Conservation (phyloP, 2,797 vertebrate genomes). For the Xyrichtys novacula region DNA sequence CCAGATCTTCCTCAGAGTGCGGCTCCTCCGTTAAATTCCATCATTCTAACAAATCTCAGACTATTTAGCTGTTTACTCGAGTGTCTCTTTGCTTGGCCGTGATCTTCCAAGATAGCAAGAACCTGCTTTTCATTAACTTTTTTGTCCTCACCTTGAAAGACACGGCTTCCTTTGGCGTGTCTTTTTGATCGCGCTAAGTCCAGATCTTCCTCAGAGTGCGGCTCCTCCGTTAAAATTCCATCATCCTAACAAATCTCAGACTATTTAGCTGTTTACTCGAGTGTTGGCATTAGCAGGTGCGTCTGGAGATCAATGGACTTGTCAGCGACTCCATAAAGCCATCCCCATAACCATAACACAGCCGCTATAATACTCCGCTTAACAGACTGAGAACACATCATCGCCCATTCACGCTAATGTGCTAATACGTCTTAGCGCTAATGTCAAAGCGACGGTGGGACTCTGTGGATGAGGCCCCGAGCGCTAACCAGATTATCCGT, state of each 20-base stretch:
- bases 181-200: constrained; percentile 38
- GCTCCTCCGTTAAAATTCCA: constrained; percentile 4
- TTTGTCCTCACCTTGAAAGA: neutral
- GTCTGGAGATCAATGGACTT: constrained; percentile 74
- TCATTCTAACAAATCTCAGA: constrained; percentile 23
- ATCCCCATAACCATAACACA: constrained; percentile 77
- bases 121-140: constrained; percentile 18
- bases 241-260: constrained; percentile 23
- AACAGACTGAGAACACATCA: constrained; percentile 79
- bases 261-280: constrained; percentile 19
- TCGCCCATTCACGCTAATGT: constrained; percentile 79
- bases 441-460: constrained; percentile 70
- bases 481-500: constrained; percentile 79
- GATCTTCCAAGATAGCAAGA: constrained; percentile 10
- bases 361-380: constrained; percentile 72
- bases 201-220: neutral
- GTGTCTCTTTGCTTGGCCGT: constrained; percentile 1
- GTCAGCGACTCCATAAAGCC: constrained; percentile 75
- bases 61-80: constrained; percentile 19
- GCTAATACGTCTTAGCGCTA: constrained; percentile 80
- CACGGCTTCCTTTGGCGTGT: neutral
- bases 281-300: constrained; percentile 68
- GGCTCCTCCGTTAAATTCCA: constrained; percentile 2
- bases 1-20: neutral
- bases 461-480: constrained; percentile 71